Evolutionary conservation across 1,140 invertebrate species (phyloP).

Genomic region (Nasonia vitripennis): DNA sequence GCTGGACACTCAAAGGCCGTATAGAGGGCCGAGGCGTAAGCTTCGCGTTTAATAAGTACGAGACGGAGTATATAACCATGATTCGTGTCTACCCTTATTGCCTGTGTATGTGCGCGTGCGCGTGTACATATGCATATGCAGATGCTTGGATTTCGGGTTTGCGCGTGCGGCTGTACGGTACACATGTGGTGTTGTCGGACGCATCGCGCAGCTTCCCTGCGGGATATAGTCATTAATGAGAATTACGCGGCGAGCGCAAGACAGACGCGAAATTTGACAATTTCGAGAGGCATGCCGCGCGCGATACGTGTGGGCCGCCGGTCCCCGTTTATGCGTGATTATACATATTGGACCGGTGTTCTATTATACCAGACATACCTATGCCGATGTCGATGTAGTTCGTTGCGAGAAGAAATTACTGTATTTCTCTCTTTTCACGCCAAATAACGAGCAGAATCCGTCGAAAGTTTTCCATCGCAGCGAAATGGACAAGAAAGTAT

Average conservation of each 20-base stretch:
- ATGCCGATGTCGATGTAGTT: too few species aligned
- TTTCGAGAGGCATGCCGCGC: background rate
- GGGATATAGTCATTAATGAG: conserved; percentile 13
- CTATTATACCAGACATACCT: too few species aligned
- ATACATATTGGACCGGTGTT: background rate
- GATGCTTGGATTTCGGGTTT: background rate
- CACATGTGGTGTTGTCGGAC: background rate
- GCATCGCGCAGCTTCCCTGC: background rate
- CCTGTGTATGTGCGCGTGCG: background rate
- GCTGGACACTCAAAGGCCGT: background rate
- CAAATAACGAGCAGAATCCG: too few species aligned
- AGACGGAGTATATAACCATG: background rate
- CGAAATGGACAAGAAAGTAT: too few species aligned
- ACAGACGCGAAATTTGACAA: background rate
- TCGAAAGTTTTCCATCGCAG: too few species aligned
- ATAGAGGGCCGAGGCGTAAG: background rate
- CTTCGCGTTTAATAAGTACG: background rate
- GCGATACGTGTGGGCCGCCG: background rate
- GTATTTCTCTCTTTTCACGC: too few species aligned
- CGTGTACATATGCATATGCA: background rate
- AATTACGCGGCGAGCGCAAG: background rate
- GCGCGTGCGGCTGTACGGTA: background rate
- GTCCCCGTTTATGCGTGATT: background rate
- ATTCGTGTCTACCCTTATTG: background rate
- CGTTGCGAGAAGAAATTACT: too few species aligned